Evolutionary conservation across 1,140 invertebrate genomes (phyloP).

Genomic region (Brachionus angularis): DNA sequence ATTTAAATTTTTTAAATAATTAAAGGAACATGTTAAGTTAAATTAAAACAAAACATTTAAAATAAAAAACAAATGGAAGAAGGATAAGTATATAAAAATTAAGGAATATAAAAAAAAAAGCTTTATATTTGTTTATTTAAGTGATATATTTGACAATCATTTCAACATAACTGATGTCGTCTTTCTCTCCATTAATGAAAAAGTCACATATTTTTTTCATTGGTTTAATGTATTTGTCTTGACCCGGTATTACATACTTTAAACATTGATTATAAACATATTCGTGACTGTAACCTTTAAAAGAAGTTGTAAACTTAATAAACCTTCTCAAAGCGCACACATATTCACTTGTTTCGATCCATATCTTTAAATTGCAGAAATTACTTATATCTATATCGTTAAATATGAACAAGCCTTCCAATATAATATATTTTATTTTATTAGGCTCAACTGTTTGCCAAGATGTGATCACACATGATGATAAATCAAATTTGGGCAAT

Average conservation of each 20-base stretch:
- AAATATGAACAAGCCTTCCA: neutral
- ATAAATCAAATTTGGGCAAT: neutral
- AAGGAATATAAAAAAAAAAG: no score
- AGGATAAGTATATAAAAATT: no score
- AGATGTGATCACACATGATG: neutral
- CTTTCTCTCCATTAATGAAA: neutral
- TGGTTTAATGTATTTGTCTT: neutral
- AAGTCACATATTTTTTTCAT: neutral
- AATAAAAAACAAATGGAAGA: no score
- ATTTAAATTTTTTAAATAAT: no score
- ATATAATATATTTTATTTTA: neutral
- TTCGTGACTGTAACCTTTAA: neutral
- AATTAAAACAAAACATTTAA: no score
- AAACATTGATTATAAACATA: neutral
- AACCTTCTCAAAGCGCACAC: neutral
- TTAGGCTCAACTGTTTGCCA: neutral
- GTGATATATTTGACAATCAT: no score
- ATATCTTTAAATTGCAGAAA: neutral
- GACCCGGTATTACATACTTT: neutral
- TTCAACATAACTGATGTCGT: no score
- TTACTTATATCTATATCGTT: neutral
- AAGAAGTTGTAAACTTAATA: neutral
- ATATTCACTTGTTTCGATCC: neutral
- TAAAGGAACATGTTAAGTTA: no score
- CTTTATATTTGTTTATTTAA: no score